phyloP scores from a whole-genome alignment of 2,888 invertebrate genomes.

The Lochmaea capreae region DNA sequence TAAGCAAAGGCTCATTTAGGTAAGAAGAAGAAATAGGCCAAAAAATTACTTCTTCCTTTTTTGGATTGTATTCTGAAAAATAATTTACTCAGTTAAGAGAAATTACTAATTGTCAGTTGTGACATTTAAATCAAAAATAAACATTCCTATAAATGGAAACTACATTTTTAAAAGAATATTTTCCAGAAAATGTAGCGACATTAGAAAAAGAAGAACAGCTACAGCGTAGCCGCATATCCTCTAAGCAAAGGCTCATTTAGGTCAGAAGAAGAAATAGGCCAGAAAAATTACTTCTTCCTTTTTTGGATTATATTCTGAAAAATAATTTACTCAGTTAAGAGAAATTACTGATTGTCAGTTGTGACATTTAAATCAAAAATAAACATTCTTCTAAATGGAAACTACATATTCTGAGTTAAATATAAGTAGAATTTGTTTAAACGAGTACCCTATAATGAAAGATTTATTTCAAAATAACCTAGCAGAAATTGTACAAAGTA shows the following conservation, averaged over 20 bases:
- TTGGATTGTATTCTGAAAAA: background rate
- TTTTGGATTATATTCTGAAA: too few species aligned
- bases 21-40: background rate
- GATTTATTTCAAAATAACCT: constrained; percentile 41
- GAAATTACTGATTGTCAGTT: background rate
- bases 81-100: background rate
- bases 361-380: background rate
- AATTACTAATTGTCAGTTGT: too few species aligned
- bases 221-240: background rate
- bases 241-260: background rate
- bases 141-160: constrained; percentile 30
- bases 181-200: too few species aligned
- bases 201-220: background rate
- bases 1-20: background rate
- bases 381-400: constrained; percentile 28
- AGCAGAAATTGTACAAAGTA: constrained; percentile 40
- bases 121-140: background rate
- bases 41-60: background rate
- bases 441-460: constrained; percentile 37
- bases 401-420: constrained; percentile 30
- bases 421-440: constrained; percentile 42
- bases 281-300: background rate
- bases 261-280: background rate
- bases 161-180: background rate
- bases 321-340: background rate